These are phyloP conservation scores for Phylloscopus whistleri DNA, from an alignment of 2,113 vertebrate species.

Conservation along the genomic window DNA sequence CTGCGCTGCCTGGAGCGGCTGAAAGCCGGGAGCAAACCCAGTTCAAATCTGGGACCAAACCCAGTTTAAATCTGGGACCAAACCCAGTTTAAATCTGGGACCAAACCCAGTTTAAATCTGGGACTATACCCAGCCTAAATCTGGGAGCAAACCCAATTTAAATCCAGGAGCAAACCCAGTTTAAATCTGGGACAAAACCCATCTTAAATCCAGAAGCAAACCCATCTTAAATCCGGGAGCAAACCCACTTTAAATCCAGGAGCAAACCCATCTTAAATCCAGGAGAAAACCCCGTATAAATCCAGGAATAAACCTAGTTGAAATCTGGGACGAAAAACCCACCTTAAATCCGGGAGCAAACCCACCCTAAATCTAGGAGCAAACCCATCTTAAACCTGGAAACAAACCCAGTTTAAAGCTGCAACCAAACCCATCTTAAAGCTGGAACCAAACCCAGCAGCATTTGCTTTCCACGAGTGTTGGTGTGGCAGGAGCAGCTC, in stretches of 20 bases:
- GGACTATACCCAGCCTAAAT: neutral
- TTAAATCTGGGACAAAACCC: rapidly evolving
- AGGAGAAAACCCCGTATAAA: rapidly evolving
- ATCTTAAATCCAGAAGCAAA: rapidly evolving
- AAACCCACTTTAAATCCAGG: rapidly evolving
- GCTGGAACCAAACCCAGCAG: neutral
- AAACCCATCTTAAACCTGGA: neutral
- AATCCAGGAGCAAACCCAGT: rapidly evolving
- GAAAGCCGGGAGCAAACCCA: neutral
- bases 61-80: neutral
- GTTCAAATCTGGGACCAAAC: neutral
- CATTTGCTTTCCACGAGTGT: neutral
- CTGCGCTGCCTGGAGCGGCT: neutral
- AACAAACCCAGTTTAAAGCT: neutral
- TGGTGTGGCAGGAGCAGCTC: neutral
- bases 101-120: rapidly evolving
- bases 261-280: rapidly evolving
- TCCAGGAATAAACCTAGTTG: rapidly evolving
- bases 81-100: neutral
- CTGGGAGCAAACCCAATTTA: rapidly evolving
- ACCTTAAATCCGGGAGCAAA: neutral
- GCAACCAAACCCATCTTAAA: neutral
- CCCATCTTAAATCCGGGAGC: rapidly evolving
- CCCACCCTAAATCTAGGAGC: rapidly evolving
- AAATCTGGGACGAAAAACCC: rapidly evolving